Evolutionary conservation across 1,140 invertebrate genomes (phyloP), one percentile per base, ranked within the genome.

Genomic region (Drosophila pectinifera): DNA sequence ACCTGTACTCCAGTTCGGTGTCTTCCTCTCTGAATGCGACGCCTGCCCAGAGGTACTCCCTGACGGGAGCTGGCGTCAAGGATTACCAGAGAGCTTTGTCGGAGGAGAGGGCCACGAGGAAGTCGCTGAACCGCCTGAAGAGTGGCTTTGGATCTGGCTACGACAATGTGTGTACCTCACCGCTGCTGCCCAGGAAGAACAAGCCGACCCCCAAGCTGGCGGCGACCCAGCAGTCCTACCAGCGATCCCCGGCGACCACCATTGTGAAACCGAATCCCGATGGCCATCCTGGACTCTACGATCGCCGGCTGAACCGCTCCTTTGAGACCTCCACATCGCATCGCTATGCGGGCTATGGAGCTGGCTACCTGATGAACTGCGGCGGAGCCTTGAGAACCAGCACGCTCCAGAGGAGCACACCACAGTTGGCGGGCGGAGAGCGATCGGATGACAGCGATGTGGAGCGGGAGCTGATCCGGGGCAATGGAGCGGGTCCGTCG

Each of bases 61-160:
- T 90, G 1, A 68, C 73, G 0, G 83, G 82, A 1, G 42, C 38
- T 2, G 69, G 41, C 1, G 69, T 80, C 2, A 85, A 88, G 78
- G 86, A 90, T 7, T 90, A 92, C 72, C 86, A 91, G 48, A 80
- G 92, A n/a, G 89, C 92, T 3, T 14, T 91, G 26, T 92, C 91
- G 0, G 92, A 92, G 57, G 92, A 92, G 58, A 77, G 92, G 39
- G 82, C 91, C 10, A 91, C 85, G 2, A 80, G 85, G 34, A 90
- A 91, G 48, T 84, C 86, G 1, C 43, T 90, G 26, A 91, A 92
- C 56, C 91, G 91, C 14, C 43, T 92, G n/a, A 92, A 92, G 57
- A 92, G 91, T 48, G 91, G 91, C 34, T 92, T 92, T 6, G 91
- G 91, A 10, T 92, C 91, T 0, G 91, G 91, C 24, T 92, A 92